Evolutionary conservation across 1,140 invertebrate genomes (phyloP).

Genomic region (Saxidomus purpurata): DNA sequence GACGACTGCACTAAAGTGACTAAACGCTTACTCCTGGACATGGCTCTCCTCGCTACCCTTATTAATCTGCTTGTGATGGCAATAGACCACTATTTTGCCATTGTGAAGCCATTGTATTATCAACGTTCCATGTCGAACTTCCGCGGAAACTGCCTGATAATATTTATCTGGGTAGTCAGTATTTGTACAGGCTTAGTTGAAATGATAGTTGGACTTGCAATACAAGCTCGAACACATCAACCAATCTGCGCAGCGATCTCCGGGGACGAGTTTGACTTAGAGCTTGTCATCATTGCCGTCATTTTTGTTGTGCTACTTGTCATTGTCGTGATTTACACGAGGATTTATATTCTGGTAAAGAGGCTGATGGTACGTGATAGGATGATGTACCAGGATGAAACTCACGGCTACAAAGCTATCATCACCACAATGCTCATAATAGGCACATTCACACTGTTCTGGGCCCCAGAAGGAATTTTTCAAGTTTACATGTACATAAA

Average conservation of each 20-base stretch:
- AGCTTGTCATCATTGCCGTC: slow-evolving; percentile 80
- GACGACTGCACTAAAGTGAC: slow-evolving; percentile 62
- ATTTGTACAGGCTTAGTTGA: slow-evolving; percentile 87
- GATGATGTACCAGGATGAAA: slow-evolving; percentile 6
- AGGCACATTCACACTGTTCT: slow-evolving; percentile 90
- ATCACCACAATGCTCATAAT: slow-evolving; percentile 91
- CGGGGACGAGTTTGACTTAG: slow-evolving; percentile 74
- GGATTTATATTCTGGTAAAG: slow-evolving; percentile 59
- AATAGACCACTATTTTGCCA: slow-evolving; percentile 93
- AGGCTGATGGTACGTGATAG: slow-evolving; percentile 3
- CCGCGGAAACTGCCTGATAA: slow-evolving; percentile 90
- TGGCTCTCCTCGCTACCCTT: slow-evolving; percentile 87
- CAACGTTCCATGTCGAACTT: slow-evolving; percentile 89
- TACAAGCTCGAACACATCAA: not conserved
- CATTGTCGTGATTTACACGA: slow-evolving; percentile 70
- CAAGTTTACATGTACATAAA: slow-evolving; percentile 64
- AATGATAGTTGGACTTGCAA: slow-evolving; percentile 67
- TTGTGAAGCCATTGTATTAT: slow-evolving; percentile 94
- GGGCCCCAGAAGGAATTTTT: slow-evolving; percentile 89
- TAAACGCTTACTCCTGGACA: slow-evolving; percentile 67
- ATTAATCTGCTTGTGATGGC: slow-evolving; percentile 90
- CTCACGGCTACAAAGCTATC: slow-evolving; percentile 89
- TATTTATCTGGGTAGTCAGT: slow-evolving; percentile 88
- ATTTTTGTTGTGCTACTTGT: slow-evolving; percentile 86
- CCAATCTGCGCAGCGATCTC: slow-evolving; percentile 85